Conservation (phyloP, 2,888 invertebrate species). For the Folsomia manolachei region DNA sequence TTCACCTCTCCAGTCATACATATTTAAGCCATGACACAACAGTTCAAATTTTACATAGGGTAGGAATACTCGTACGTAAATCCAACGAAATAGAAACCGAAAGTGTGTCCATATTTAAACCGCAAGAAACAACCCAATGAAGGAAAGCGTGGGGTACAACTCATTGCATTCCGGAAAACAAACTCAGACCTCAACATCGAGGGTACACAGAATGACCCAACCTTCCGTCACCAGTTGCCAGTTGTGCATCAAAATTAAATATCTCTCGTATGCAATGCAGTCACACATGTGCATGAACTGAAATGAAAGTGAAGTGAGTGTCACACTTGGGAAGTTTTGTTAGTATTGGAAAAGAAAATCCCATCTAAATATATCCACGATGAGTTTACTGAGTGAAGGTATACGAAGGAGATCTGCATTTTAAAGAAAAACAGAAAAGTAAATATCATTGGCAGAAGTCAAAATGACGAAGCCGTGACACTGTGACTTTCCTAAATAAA, state of each 20-base stretch:
- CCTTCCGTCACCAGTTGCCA: conserved; percentile 3
- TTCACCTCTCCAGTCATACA: no score
- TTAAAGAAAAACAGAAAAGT: background rate
- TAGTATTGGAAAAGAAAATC: background rate
- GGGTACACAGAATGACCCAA: background rate
- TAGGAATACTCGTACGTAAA: no score
- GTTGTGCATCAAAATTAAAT: background rate
- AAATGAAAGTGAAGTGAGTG: no score
- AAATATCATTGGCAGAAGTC: background rate
- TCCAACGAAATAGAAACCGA: background rate
- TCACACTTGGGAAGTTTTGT: background rate
- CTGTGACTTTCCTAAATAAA: background rate
- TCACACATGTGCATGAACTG: conserved; percentile 2
- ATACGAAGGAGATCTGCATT: background rate
- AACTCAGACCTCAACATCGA: background rate
- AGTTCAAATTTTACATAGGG: no score
- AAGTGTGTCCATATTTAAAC: background rate
- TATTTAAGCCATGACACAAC: no score
- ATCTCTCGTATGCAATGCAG: background rate
- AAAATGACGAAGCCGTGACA: background rate
- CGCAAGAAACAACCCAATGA: background rate
- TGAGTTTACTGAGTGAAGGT: background rate
- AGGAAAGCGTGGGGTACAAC: background rate
- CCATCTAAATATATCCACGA: background rate
- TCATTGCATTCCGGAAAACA: background rate